phyloP scores from a whole-genome alignment of 2,888 invertebrate species.

The Calliphora vomitoria region DNA sequence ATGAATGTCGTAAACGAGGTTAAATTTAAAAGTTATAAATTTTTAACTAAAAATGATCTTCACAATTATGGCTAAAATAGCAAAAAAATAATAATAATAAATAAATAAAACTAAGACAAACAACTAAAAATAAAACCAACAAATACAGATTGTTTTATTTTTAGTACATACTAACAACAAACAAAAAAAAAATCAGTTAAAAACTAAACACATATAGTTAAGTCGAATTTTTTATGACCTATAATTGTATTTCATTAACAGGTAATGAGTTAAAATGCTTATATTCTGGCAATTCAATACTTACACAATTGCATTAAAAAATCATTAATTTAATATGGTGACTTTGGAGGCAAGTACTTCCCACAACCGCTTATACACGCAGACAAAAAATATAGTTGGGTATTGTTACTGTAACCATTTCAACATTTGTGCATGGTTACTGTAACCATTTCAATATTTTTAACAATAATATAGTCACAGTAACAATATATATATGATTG shows the following conservation, averaged over 20 bases:
- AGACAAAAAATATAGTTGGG: too few relatives aligned
- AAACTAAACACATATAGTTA: neutral
- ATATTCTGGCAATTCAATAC: too few relatives aligned
- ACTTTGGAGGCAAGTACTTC: too few relatives aligned
- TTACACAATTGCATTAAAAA: too few relatives aligned
- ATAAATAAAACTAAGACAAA: conserved; percentile 38
- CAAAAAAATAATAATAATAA: neutral
- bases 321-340: too few relatives aligned
- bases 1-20: conserved; percentile 66
- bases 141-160: conserved; percentile 27
- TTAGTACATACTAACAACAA: neutral
- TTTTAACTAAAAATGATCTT: conserved; percentile 58
- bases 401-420: too few relatives aligned
- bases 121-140: conserved; percentile 28
- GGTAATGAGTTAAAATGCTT: too few relatives aligned
- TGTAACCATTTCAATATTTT: too few relatives aligned
- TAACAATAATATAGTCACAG: too few relatives aligned
- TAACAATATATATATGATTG: too few relatives aligned
- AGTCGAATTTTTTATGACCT: conserved; percentile 30
- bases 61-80: conserved; percentile 55
- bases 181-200: neutral
- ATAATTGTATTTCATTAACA: neutral
- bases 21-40: conserved; percentile 70
- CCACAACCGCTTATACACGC: too few relatives aligned
- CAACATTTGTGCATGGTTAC: too few relatives aligned